Evolutionary conservation across 2,797 vertebrate genomes (phyloP), one percentile per base, ranked within the genome.

Genomic region (Ara ararauna): DNA sequence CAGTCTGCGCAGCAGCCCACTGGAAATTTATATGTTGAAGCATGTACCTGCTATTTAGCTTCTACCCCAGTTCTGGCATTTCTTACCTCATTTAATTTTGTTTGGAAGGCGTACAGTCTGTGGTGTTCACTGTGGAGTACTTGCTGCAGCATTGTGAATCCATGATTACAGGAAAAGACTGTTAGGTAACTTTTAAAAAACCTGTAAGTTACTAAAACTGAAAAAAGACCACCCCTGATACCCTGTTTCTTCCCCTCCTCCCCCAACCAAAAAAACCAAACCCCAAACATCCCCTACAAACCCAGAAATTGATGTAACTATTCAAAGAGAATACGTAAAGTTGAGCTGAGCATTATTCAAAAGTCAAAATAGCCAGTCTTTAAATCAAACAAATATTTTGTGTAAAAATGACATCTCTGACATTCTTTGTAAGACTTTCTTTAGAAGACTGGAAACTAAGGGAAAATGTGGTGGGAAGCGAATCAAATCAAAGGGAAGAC

Each of bases 1-100:
- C 66, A 60, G 9, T 6, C 10, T 65, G 70, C 11, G 22, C 29
- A 85, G 23, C 50, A 61, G 8, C 15, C 27, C 15, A 17, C 27
- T 68, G 48, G 36, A 47, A 91, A 93, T 96, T 60, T 14, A 3
- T 5, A 11, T 58, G 18, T 78, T 86, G 64, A 76, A 76, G 36
- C 51, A 73, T 62, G 10, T 90, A 85, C 47, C 93, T 92, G 40
- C 70, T 82, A 85, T 91, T 94, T 67, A 50, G 64, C 42, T 94
- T 95, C 81, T 45, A 92, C 14, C 40, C 36, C 42, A 75, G 6
- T 54, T 62, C 44, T 92, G 76, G 78, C 76, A 78, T 85, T 84
- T 32, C 67, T 85, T 87, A 21, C 4, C 38, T 66, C 13, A 9
- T 42, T 47, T 61, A 58, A 92, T 97, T 75, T 85, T 58, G 10